Evolutionary conservation across 2,888 invertebrate genomes (phyloP).

Genomic region (Oscheius sp.): DNA sequence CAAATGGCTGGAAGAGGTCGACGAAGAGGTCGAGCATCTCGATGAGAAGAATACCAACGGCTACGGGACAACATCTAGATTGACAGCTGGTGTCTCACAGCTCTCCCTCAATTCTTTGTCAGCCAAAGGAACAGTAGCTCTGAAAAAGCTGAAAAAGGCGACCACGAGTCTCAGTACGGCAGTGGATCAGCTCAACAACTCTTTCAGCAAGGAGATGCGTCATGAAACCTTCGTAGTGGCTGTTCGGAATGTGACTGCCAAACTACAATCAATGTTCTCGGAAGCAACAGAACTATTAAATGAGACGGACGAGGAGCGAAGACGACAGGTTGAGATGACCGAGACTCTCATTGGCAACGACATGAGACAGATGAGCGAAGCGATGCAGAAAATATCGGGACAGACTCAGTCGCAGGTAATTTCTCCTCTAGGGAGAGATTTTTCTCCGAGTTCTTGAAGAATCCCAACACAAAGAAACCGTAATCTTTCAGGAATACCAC

Average conservation of each 20-base stretch:
- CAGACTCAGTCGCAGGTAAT: conserved; percentile 32
- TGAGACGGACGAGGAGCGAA: conserved; percentile 37
- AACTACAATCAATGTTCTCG: conserved; percentile 47
- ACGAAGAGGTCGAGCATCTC: conserved; percentile 34
- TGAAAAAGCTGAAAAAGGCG: conserved; percentile 16
- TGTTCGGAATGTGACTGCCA: conserved; percentile 47
- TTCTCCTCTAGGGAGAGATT: not conserved
- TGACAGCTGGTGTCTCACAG: not conserved
- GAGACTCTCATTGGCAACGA: conserved; percentile 59
- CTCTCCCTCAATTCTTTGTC: conserved; percentile 3
- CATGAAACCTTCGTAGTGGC: conserved; percentile 52
- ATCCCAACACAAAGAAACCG: no score
- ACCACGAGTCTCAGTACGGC: conserved; percentile 43
- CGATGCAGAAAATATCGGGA: conserved; percentile 50
- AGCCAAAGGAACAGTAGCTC: conserved; percentile 13
- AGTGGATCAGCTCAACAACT: conserved; percentile 52
- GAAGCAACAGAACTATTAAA: conserved; percentile 39
- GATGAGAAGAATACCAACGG: not conserved
- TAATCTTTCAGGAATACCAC: conserved; percentile 51
- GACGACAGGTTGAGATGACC: conserved; percentile 50
- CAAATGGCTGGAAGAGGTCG: conserved; percentile 65
- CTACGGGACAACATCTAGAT: not conserved
- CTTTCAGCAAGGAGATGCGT: conserved; percentile 54
- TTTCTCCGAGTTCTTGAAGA: no score
- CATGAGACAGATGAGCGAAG: conserved; percentile 60